Conservation (phyloP, 2,113 vertebrate species). For the Python bivittatus region DNA sequence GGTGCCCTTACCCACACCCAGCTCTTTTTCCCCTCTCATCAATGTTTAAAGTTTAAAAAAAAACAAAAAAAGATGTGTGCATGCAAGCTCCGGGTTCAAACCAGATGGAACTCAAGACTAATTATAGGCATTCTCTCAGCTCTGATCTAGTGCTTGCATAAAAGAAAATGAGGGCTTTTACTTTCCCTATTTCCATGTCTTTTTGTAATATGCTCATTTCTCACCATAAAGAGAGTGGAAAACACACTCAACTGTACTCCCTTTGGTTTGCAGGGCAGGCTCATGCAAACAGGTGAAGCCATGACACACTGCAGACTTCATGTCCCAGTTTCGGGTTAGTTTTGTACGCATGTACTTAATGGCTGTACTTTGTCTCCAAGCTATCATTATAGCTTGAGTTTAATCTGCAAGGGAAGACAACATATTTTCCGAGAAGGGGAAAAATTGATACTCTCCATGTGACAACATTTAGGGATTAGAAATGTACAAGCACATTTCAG, state of each 20-base stretch:
- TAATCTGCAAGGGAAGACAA: not conserved
- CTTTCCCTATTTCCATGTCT: not conserved
- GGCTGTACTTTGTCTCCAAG: not conserved
- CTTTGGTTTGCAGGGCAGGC: not conserved
- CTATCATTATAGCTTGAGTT: not conserved
- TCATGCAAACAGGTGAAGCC: not conserved
- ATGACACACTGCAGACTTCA: not conserved
- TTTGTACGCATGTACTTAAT: not conserved
- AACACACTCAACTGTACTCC: not conserved
- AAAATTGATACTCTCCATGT: not conserved
- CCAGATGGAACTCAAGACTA: no score
- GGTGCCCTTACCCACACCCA: not conserved
- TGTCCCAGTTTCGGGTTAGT: not conserved
- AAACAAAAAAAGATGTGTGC: not conserved
- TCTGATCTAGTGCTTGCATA: not conserved
- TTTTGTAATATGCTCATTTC: not conserved
- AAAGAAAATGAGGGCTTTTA: not conserved
- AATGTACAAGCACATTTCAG: not conserved
- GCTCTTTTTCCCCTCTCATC: not conserved
- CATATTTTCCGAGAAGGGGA: not conserved
- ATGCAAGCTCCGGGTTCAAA: not conserved
- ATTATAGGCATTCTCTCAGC: no score
- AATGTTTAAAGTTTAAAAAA: not conserved
- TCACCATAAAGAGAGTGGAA: not conserved
- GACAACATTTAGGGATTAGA: not conserved